A percentile compares a stretch with the other conserved stretches of the same genome.
Evolutionary conservation across 2,797 vertebrate species (phyloP).

Genomic region (Sternotherus odoratus): DNA sequence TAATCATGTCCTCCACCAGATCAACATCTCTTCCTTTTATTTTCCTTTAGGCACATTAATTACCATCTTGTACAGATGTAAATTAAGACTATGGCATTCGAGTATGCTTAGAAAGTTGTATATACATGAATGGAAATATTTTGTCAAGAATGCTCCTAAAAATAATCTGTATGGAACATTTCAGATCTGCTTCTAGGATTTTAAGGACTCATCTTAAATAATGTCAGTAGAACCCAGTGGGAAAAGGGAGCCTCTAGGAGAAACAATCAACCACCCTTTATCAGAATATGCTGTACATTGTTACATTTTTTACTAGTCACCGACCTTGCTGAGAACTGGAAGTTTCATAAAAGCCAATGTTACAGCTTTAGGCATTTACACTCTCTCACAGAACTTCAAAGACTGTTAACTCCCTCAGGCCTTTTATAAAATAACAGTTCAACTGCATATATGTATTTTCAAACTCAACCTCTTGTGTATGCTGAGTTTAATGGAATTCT

Average conservation of each 20-base stretch:
- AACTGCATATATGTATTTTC: background rate
- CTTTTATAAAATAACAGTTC: background rate
- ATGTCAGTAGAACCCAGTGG: background rate
- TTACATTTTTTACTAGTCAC: background rate
- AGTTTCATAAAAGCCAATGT: background rate
- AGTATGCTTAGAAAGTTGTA: constrained; percentile 61
- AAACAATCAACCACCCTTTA: background rate
- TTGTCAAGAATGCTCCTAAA: constrained; percentile 50
- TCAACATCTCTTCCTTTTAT: constrained; percentile 53
- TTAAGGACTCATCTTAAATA: constrained; percentile 22
- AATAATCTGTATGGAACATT: constrained; percentile 37
- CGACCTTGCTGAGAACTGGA: background rate
- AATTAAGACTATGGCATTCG: constrained; percentile 60
- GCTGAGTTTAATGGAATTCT: background rate
- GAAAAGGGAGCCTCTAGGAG: background rate
- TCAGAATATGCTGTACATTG: background rate
- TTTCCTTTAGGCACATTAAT: constrained; percentile 52
- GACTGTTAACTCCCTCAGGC: background rate
- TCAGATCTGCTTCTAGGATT: constrained; percentile 22
- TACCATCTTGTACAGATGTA: constrained; percentile 67
- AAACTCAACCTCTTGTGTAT: background rate
- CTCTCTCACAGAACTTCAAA: background rate
- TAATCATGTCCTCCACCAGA: constrained; percentile 57
- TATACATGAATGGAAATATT: constrained; percentile 63
- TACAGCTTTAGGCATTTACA: background rate